Base-by-base conservation (phyloP, 2,888 invertebrate genomes). In the Cremastinae sp. region DNA sequence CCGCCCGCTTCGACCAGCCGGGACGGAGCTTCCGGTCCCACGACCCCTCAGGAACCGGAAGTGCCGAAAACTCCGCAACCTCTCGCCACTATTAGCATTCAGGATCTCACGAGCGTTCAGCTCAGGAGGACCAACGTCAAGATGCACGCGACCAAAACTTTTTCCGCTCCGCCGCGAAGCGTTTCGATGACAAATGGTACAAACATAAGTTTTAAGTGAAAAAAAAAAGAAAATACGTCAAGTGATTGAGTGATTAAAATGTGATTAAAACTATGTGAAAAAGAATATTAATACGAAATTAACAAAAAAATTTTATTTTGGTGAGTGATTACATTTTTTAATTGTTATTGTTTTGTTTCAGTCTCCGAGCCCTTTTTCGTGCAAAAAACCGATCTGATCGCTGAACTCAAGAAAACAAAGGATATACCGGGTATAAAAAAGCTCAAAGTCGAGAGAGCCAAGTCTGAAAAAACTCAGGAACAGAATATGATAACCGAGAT, bases 401-500 rank as follows among this genome's bases (percentile, higher is more conserved):
- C 97, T 55, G 98, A 98, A 87, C 90, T 98, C 75, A 97, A 97
- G 90, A 94, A 96, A 91, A 96, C 97, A 51, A 97, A 95, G 89
- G 97, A 97, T 88, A 96, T 97, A 78, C 95, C 96, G 0, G 97
- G 97, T n/a, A 97, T 98, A 66, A 96, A 95, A 90, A 97, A 97
- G 90, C 90, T 97, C 92, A 97, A 97, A 90, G 96, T 97, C 80
- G 97, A 97, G 90, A 93, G 96, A 80, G 95, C 96, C 20, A 95
- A 96, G 87, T 93, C 95, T 79, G 96, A 97, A 88, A 95, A 95
- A 85, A 93, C 93, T 59, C 93, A 94, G 84, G 96, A 96, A 82
- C 95, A 96, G 89, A 95, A 95, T 88, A 93, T 96, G 74, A 95
- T 95, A 87, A 93, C 95, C 80, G 96, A 97, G 90, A 94, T 97